Evolutionary conservation across 2,888 invertebrate genomes (phyloP).

Genomic region (Plebejus argus): DNA sequence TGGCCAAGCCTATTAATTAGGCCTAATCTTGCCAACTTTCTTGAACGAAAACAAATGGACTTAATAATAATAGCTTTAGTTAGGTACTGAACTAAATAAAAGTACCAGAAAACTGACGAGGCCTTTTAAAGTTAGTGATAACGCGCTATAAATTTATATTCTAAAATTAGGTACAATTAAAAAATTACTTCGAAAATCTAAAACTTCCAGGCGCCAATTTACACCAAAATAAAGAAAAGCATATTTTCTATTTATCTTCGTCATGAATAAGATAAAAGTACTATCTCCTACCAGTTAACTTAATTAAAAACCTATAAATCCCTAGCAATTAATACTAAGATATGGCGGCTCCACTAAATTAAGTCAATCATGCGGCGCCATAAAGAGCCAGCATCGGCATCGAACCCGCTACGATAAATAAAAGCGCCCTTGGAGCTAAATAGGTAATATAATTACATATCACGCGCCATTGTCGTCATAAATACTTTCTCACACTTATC

Average conservation of each 20-base stretch:
- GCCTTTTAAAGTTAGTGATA: neutral
- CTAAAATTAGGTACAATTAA: no score
- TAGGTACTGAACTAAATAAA: neutral
- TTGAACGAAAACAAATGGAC: no score
- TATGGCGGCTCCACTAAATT: conserved; percentile 44
- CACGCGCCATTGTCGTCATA: conserved; percentile 80
- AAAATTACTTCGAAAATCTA: neutral
- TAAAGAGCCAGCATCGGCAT: conserved; percentile 64
- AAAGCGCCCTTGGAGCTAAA: conserved; percentile 56
- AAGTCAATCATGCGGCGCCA: conserved; percentile 59
- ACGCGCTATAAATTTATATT: neutral
- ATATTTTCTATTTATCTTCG: neutral
- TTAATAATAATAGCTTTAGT: neutral
- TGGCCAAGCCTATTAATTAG: no score
- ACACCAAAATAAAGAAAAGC: neutral
- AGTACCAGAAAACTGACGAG: neutral
- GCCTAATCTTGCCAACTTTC: no score
- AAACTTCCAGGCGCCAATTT: neutral
- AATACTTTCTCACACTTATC: conserved; percentile 81
- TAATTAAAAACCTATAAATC: conserved; percentile 35
- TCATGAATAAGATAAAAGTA: neutral
- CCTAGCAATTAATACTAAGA: conserved; percentile 38
- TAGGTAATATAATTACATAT: conserved; percentile 79
- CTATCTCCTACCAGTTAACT: conserved; percentile 16
- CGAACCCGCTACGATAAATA: conserved; percentile 49